These are phyloP conservation scores for Subacronicta megacephala DNA, from an alignment of 2,888 invertebrate species.

Conservation along the genomic window DNA sequence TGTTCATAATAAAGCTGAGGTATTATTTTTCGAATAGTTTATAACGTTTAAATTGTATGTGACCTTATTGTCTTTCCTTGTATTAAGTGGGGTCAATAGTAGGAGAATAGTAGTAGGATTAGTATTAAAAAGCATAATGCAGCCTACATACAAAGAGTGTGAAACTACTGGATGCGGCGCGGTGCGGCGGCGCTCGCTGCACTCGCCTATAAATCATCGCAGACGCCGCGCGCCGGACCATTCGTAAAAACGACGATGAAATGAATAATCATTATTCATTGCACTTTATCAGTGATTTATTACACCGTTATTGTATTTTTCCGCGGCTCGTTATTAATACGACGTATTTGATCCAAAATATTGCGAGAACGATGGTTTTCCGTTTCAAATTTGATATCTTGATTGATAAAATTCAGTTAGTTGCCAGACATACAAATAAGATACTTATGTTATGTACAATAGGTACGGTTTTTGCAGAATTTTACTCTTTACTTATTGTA, in stretches of 20 bases:
- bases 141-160: too few species aligned
- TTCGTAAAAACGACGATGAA: constrained; percentile 68
- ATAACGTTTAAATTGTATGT: too few species aligned
- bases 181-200: constrained; percentile 21
- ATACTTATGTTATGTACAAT: too few species aligned
- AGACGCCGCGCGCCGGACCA: constrained; percentile 48
- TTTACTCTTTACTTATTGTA: background rate
- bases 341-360: constrained; percentile 66
- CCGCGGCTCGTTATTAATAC: constrained; percentile 74
- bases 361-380: constrained; percentile 23
- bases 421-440: too few species aligned
- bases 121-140: too few species aligned
- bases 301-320: constrained; percentile 77
- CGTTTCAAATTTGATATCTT: background rate
- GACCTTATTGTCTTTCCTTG: too few species aligned
- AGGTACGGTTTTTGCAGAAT: too few species aligned
- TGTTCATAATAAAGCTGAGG: background rate
- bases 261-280: constrained; percentile 78
- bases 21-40: too few species aligned
- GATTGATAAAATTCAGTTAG: too few species aligned
- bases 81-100: too few species aligned
- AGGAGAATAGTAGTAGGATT: too few species aligned
- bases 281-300: constrained; percentile 79
- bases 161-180: background rate
- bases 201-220: constrained; percentile 57